These are phyloP conservation scores for Minunthozetes semirufus DNA, from an alignment of 2,888 invertebrate genomes.

Conservation along the genomic window DNA sequence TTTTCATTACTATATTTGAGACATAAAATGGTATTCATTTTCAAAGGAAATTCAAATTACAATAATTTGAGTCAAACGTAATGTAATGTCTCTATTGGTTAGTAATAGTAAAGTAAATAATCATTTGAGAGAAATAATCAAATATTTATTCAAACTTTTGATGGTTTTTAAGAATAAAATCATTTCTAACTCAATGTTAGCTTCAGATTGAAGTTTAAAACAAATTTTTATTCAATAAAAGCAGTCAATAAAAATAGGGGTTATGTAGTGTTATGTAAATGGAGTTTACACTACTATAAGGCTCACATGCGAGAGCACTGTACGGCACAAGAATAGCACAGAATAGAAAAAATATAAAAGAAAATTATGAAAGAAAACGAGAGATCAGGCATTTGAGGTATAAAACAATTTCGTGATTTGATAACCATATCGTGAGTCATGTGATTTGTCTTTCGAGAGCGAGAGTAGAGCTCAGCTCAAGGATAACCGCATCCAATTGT, in stretches of 20 bases:
- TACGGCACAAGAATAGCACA: neutral
- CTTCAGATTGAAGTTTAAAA: too few relatives aligned
- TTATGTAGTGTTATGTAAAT: neutral
- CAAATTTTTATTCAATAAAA: too few relatives aligned
- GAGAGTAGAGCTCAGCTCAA: neutral
- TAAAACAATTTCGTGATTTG: slow-evolving; percentile 11
- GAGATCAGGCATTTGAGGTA: too few relatives aligned
- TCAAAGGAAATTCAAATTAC: too few relatives aligned
- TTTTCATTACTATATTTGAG: too few relatives aligned
- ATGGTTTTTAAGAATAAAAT: too few relatives aligned
- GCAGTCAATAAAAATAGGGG: too few relatives aligned
- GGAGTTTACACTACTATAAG: neutral
- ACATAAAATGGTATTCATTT: too few relatives aligned
- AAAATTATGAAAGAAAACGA: neutral
- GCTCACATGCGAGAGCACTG: neutral
- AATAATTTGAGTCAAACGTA: neutral
- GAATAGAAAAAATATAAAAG: neutral
- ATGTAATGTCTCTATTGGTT: neutral
- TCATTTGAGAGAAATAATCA: neutral
- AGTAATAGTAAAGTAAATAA: neutral
- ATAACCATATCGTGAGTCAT: slow-evolving; percentile 16
- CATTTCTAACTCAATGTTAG: too few relatives aligned
- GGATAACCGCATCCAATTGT: neutral
- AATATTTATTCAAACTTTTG: slow-evolving; percentile 2
- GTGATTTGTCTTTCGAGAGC: neutral